These are phyloP conservation scores for Heliconius nattereri DNA, from an alignment of 1,140 invertebrate species.

Conservation along the genomic window DNA sequence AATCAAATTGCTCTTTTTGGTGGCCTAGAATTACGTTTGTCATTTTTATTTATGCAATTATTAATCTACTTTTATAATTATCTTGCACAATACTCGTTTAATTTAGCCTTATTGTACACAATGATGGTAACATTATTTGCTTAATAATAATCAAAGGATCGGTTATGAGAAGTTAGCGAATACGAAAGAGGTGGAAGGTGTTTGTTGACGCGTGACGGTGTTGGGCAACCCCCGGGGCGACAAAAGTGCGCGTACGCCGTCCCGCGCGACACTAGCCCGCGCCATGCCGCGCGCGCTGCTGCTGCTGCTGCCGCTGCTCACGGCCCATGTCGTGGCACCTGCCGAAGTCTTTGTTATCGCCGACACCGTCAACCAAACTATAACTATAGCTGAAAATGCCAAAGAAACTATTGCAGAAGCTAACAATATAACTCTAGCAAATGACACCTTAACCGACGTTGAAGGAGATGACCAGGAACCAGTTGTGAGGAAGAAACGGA, in stretches of 20 bases:
- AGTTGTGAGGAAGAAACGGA: conserved; percentile 74
- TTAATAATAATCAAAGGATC: conserved; percentile 24
- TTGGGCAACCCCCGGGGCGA: conserved; percentile 61
- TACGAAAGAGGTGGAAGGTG: conserved; percentile 36
- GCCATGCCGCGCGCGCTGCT: conserved; percentile 66
- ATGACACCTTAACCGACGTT: conserved; percentile 40
- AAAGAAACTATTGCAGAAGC: conserved; percentile 45
- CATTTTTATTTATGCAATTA: conserved; percentile 2
- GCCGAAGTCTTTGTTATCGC: conserved; percentile 50
- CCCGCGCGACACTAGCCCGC: conserved; percentile 70
- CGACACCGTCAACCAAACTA: conserved; percentile 43
- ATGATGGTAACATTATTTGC: conserved; percentile 22
- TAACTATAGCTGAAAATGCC: conserved; percentile 38
- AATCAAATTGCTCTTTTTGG: not conserved
- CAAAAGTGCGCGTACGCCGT: conserved; percentile 61
- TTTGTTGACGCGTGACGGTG: conserved; percentile 48
- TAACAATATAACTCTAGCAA: conserved; percentile 38
- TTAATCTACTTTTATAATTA: conserved; percentile 13
- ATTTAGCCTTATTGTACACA: not conserved
- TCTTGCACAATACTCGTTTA: not conserved
- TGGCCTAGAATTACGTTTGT: conserved; percentile 9
- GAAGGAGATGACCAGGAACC: conserved; percentile 57
- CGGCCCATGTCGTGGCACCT: conserved; percentile 35
- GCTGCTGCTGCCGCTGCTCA: conserved; percentile 52
- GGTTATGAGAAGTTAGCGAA: conserved; percentile 32